Evolutionary conservation across 1,140 invertebrate genomes (phyloP).

Genomic region (Anastrepha obliqua): DNA sequence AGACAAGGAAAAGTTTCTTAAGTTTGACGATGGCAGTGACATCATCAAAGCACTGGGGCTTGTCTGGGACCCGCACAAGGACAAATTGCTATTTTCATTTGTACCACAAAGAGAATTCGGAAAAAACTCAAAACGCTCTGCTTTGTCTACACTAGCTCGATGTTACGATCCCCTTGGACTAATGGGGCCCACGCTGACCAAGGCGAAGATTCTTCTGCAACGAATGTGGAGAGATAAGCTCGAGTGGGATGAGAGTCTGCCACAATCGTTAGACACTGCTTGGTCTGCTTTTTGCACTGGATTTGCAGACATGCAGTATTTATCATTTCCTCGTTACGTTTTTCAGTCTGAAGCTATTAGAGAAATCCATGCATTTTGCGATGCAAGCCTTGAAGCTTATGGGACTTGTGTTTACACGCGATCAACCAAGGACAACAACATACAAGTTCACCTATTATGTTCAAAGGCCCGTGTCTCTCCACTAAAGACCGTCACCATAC

Average conservation of each 20-base stretch:
- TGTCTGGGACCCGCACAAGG: conserved; percentile 57
- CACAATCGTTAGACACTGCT: not conserved
- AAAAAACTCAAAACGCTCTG: conserved; percentile 59
- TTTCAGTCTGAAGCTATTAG: not conserved
- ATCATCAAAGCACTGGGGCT: conserved; percentile 61
- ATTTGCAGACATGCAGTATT: not conserved
- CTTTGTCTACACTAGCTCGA: conserved; percentile 66
- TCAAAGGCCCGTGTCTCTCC: conserved; percentile 66
- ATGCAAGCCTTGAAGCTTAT: conserved; percentile 71
- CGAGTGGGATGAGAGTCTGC: conserved; percentile 40
- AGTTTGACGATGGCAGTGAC: not conserved
- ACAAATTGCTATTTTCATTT: conserved; percentile 59
- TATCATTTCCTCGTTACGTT: conserved; percentile 49
- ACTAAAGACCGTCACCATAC: conserved; percentile 62
- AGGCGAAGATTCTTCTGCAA: conserved; percentile 63
- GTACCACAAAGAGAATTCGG: conserved; percentile 50
- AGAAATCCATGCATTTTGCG: conserved; percentile 69
- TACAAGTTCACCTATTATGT: conserved; percentile 62
- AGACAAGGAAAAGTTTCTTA: not conserved
- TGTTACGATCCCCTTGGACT: conserved; percentile 64
- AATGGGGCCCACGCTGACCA: conserved; percentile 60
- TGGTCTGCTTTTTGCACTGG: conserved; percentile 1
- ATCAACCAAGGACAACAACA: conserved; percentile 56
- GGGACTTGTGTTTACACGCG: conserved; percentile 64
- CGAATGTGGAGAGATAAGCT: conserved; percentile 59